Percentiles rank a stretch among this genome's conserved stretches.
Evolutionary conservation across 2,113 vertebrate species (phyloP).

Genomic region (Motacilla alba): DNA sequence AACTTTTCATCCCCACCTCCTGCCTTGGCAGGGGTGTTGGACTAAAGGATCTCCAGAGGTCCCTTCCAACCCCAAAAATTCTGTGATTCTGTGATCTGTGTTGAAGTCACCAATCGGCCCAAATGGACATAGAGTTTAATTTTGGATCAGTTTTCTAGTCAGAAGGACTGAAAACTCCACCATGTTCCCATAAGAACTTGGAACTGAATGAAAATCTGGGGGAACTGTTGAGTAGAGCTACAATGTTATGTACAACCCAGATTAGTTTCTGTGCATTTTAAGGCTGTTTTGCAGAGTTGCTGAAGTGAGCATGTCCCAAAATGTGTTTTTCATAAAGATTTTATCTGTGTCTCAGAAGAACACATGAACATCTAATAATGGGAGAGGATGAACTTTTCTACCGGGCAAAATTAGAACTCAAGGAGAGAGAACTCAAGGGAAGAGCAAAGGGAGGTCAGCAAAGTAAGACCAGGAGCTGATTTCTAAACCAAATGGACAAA

Average conservation of each 20-base stretch:
- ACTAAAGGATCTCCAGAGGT: not conserved
- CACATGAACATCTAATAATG: fast-evolving
- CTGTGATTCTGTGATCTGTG: not conserved
- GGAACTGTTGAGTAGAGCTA: not conserved
- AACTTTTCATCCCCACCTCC: not conserved
- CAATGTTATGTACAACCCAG: not conserved
- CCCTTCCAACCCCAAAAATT: not conserved
- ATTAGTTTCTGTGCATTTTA: not conserved
- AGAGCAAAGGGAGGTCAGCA: not conserved
- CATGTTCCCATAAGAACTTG: not conserved
- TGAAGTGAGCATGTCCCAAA: not conserved
- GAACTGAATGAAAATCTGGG: not conserved
- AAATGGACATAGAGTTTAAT: not conserved
- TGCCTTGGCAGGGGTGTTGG: not conserved
- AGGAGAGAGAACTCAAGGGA: not conserved
- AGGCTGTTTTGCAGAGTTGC: not conserved
- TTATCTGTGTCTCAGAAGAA: not conserved
- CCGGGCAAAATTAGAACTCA: not conserved
- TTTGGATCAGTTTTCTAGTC: not conserved
- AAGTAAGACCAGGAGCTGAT: not conserved
- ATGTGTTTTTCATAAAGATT: not conserved
- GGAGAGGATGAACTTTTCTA: not conserved
- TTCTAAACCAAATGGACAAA: not conserved
- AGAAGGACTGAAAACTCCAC: not conserved
- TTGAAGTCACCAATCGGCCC: not conserved